Conservation (phyloP, 2,888 invertebrate species). For the Orthonychiurus folsomi region DNA sequence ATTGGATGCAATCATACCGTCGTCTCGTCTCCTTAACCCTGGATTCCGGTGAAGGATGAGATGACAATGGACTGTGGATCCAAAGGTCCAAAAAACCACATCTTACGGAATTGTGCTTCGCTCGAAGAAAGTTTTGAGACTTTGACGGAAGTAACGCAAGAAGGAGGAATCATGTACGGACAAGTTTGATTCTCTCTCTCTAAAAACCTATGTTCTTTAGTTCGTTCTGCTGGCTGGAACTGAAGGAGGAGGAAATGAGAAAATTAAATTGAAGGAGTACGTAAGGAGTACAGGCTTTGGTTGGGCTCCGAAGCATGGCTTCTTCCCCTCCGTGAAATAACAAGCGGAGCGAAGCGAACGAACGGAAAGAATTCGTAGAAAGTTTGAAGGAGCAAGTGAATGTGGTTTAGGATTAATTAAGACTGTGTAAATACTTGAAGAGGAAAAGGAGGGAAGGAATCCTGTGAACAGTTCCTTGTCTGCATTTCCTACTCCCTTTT, state of each 20-base stretch:
- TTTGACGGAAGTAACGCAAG: background rate
- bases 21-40: no score
- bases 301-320: background rate
- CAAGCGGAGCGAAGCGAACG: background rate
- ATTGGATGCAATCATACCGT: no score
- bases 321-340: background rate
- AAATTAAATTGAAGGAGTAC: background rate
- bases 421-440: slow-evolving; percentile 6
- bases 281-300: no score
- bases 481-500: background rate
- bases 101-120: no score
- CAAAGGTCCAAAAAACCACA: no score
- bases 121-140: no score
- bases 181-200: background rate
- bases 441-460: background rate
- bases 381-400: background rate
- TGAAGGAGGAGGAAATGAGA: background rate
- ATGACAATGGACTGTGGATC: no score
- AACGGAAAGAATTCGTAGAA: background rate
- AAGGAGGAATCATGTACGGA: background rate
- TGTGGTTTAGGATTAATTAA: slow-evolving; percentile 10
- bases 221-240: no score
- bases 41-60: no score
- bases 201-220: background rate
- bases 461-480: background rate